Percentiles rank a stretch among this genome's conserved stretches.
Conservation (phyloP, 2,113 vertebrate species). For the Atlantisia rogersi region DNA sequence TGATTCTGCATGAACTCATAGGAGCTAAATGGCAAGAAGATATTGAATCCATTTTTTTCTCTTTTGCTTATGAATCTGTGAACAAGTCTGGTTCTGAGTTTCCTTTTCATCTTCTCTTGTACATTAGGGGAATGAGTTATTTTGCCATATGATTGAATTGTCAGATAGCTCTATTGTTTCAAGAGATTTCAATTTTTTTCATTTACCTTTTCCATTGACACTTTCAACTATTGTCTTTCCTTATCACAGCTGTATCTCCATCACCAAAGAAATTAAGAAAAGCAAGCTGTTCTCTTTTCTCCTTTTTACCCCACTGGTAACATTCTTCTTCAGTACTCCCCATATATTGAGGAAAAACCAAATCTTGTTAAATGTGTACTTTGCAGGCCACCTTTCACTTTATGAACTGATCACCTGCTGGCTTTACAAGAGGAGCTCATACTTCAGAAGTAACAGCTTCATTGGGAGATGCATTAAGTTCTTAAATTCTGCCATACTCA, state of each 20-base stretch:
- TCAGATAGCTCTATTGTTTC: background rate
- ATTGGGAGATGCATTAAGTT: constrained; percentile 19
- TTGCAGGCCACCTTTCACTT: background rate
- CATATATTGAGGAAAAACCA: background rate
- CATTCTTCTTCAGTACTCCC: background rate
- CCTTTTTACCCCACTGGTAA: background rate
- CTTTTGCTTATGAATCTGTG: background rate
- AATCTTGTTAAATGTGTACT: background rate
- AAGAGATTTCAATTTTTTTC: background rate
- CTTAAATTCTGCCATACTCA: background rate
- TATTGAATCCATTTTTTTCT: background rate
- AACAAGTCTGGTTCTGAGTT: background rate
- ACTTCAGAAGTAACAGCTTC: background rate
- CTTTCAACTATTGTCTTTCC: background rate
- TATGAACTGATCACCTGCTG: background rate
- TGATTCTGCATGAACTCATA: background rate
- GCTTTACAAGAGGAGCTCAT: background rate
- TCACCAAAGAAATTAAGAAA: background rate
- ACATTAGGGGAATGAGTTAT: background rate
- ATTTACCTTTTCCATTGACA: background rate
- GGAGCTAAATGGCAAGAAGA: background rate
- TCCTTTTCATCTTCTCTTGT: background rate
- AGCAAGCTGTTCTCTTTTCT: background rate
- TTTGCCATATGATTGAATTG: background rate
- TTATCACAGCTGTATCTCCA: background rate